Percentiles rank a stretch among this genome's conserved stretches.
phyloP scores from a whole-genome alignment of 2,888 invertebrate species.

The Taphrorychus bicolor region DNA sequence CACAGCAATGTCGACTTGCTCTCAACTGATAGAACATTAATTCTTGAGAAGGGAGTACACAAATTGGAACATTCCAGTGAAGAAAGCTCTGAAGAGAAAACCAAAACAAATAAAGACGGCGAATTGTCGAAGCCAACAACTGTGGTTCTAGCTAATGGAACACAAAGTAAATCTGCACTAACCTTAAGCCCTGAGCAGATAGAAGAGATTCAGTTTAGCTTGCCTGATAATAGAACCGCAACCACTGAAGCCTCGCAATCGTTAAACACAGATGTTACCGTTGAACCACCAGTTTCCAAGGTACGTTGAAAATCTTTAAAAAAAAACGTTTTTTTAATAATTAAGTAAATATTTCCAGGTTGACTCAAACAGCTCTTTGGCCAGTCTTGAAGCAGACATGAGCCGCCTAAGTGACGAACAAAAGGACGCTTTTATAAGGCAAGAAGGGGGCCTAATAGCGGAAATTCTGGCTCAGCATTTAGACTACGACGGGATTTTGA shows the following conservation, averaged over 20 bases:
- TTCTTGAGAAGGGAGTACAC: no score
- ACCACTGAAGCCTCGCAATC: no score
- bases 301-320: no score
- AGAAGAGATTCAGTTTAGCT: slow-evolving; percentile 21
- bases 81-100: slow-evolving; percentile 7
- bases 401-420: slow-evolving; percentile 23
- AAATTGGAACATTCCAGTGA: neutral
- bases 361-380: slow-evolving; percentile 12
- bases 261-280: no score
- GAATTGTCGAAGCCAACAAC: neutral
- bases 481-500: neutral
- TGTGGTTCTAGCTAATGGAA: neutral
- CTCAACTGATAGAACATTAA: no score
- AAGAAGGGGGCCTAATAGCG: slow-evolving; percentile 28
- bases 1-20: no score
- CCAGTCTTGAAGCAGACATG: slow-evolving; percentile 30
- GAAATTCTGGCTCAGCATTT: slow-evolving; percentile 24
- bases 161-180: neutral
- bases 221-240: no score
- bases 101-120: neutral
- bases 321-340: neutral
- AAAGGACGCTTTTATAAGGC: slow-evolving; percentile 26
- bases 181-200: slow-evolving; percentile 19
- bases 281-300: no score
- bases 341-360: neutral